A percentile compares a stretch with the other conserved stretches of the same genome.
These are phyloP conservation scores for Phrynocephalus versicolor DNA, from an alignment of 2,113 vertebrate species.

Conservation along the genomic window DNA sequence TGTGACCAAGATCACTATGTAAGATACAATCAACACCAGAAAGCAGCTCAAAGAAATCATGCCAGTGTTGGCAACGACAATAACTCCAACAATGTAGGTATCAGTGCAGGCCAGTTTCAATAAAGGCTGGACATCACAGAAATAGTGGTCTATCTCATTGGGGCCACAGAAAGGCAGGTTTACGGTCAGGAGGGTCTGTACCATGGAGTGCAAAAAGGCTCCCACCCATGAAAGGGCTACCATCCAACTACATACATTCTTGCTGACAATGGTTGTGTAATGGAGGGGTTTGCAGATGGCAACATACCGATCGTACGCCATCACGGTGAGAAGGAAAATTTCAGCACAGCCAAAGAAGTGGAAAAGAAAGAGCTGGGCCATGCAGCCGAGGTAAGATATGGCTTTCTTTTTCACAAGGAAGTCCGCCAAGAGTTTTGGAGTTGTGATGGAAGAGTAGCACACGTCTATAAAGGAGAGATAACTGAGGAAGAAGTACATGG, in stretches of 20 bases:
- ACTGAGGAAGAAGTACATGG: slow-evolving; percentile 67
- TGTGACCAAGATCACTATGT: slow-evolving; percentile 39
- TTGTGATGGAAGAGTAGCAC: slow-evolving; percentile 59
- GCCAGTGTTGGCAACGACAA: slow-evolving; percentile 56
- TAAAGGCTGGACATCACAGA: slow-evolving; percentile 42
- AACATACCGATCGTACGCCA: slow-evolving; percentile 60
- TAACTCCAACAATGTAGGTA: slow-evolving; percentile 39
- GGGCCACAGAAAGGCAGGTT: slow-evolving; percentile 7
- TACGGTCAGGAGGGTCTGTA: background rate
- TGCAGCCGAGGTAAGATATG: slow-evolving; percentile 57
- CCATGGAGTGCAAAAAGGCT: slow-evolving; percentile 48
- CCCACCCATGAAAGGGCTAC: slow-evolving; percentile 40
- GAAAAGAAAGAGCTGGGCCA: slow-evolving; percentile 55
- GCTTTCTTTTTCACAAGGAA: slow-evolving; percentile 43
- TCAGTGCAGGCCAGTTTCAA: slow-evolving; percentile 59
- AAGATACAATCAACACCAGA: slow-evolving; percentile 48
- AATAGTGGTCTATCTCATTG: slow-evolving; percentile 22
- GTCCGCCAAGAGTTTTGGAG: slow-evolving; percentile 61
- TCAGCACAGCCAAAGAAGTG: slow-evolving; percentile 66
- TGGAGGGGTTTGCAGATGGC: slow-evolving; percentile 57
- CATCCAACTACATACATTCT: slow-evolving; percentile 7
- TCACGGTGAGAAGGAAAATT: slow-evolving; percentile 61
- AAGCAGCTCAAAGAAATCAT: slow-evolving; percentile 59
- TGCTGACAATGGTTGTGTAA: slow-evolving; percentile 41
- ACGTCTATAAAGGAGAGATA: slow-evolving; percentile 63